Evolutionary conservation across 2,888 invertebrate species (phyloP), one percentile per base, ranked within the genome.

Genomic region (Tridacna crocea): DNA sequence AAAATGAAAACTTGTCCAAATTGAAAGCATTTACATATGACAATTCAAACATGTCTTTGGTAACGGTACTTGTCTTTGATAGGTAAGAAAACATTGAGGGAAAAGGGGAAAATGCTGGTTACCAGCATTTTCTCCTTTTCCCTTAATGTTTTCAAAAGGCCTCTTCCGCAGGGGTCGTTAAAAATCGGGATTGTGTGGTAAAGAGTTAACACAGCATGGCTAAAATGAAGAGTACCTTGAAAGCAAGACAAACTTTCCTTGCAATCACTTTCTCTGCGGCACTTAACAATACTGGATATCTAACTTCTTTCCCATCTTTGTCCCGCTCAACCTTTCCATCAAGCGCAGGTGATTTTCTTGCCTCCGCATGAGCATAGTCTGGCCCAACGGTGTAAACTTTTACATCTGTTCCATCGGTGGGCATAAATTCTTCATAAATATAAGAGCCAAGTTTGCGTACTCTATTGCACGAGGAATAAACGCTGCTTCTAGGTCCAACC

Each of bases 371-470:
- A 4, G 99, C 99, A 95, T 99, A 99, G 95, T 99, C 99, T 0
- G 99, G 99, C 0, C 99, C 99, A 47, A 99, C 99, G 0, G 99
- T 99, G 95, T 99, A 99, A 46, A 99, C 99, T 95, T 96, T 96
- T 3, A 96, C 96, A 94, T 96, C 96, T 10, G 96, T 96, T 10
- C 99, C 99, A 96, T 99, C 99, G 58, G 99, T 99, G 11, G 99
- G 99, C 99, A 99, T 99, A 95, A 99, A 99, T 95, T 99, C 99
- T 96, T 99, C 99, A 94, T 99, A 99, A 94, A 99, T 99, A 95
- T 98, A 99, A 17, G 99, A 99, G 66, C 99, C 99, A 72, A 98
- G 98, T 95, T 98, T 99, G 77, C 99, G 96, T 12, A 99, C 98
- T 92, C 98, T 96, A 66, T 98, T 98, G 46, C 92, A 92, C 95